Evolutionary conservation across 2,113 vertebrate genomes (phyloP), one percentile per base, ranked within the genome.

Genomic region (Verasper variegatus): DNA sequence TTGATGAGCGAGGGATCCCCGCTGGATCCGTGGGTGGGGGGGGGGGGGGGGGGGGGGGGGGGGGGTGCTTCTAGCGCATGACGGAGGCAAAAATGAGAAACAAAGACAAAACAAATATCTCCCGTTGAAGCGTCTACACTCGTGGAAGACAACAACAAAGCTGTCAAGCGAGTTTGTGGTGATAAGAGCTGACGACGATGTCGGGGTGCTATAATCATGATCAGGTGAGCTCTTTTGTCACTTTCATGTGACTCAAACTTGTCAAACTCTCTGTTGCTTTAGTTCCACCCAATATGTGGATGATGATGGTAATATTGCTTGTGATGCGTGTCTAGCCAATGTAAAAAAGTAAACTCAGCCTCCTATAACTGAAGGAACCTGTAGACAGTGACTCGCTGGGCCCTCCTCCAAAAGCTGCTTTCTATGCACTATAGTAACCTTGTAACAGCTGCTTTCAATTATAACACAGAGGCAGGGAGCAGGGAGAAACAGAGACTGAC

Each of bases 381-480:
- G 71, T 23, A 67, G 26, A 78, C 45, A 13, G 71, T 67, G 20
- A 31, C 71, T 67, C n/a, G 42, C 47, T 69, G 75, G 85, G 88
- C 66, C 80, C 71, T 68, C 77, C 74, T 76, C 64, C 85, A 80
- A 83, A 83, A 72, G 74, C 72, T 27, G 69, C 64, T 76, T 68
- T 78, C 73, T 74, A 57, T 86, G 87, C 91, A 93, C 92, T 83
- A 59, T 75, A 92, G 91, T 94, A 93, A 94, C 94, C 93, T 80
- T n/a, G 74, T 82, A 86, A 85, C 87, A 94, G 91, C 94, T 95
- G 94, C 88, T 93, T 93, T 88, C 91, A 93, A 93, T 94, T 94
- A 94, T 88, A 92, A 89, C 70, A 87, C 74, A 74, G 85, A 82
- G 80, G 82, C 84, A 73, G 77, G 45, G 60, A 51, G 47, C 47